Evolutionary conservation across 2,888 invertebrate species (phyloP), one percentile per base, ranked within the genome.

Genomic region (Protonemura montana): DNA sequence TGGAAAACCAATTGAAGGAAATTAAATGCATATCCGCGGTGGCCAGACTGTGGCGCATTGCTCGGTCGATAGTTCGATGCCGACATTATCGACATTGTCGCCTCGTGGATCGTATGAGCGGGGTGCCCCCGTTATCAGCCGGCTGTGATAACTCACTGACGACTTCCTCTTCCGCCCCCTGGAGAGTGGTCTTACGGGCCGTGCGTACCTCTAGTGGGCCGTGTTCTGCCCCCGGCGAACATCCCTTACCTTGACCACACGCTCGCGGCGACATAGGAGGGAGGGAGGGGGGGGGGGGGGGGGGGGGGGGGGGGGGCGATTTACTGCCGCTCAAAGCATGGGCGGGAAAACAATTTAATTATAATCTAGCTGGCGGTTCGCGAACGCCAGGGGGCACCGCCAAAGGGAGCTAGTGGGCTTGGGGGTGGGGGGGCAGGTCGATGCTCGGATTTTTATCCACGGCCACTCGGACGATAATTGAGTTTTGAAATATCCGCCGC

Each of bases 401-500:
- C n/a, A n/a, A n/a, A 41, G 59, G 59, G 3, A 21, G 59, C 59
- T 2, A 21, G 21, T 21, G 59, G 59, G 59, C 6, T 10, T 10
- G 59, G 21, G 13, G 59, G 59, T 10, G 16, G 21, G 59, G 59
- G 59, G 3, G 35, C 35, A 35, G 59, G 59, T 59, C 59, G 59
- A 59, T 59, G 59, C 59, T 59, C 21, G 59, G 59, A 13, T 3
- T 59, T 59, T 59, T 59, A 59, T 59, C 59, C 3, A 59, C 59
- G 59, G 59, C 59, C 21, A 59, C 59, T 59, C 59, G 59, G 59
- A 59, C 59, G 59, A 59, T 59, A 59, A 59, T 59, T 59, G 59
- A 59, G 59, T 59, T 59, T 59, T 59, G 59, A 59, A 59, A 59
- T 59, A 59, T 59, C 59, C 59, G 59, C 59, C 59, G 59, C n/a